Evolutionary conservation across 2,113 vertebrate species (phyloP).

Genomic region (Halichoeres trimaculatus): DNA sequence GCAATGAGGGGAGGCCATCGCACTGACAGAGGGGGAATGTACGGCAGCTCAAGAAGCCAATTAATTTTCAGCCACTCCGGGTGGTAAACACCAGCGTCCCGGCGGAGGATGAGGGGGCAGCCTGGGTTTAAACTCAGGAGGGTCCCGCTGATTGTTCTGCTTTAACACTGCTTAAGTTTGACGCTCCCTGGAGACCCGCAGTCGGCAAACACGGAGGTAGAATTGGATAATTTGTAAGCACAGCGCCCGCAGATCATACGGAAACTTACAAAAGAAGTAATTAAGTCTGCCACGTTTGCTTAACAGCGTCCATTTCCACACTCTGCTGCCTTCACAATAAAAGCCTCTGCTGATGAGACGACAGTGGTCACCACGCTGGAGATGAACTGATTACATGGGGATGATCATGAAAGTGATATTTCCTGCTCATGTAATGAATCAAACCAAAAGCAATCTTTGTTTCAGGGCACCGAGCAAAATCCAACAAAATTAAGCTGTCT

Average conservation of each 20-base stretch:
- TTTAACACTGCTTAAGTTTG: constrained; percentile 33
- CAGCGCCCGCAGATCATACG: constrained; percentile 6
- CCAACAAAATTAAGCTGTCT: background rate
- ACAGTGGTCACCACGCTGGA: too few species aligned
- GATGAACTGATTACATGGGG: too few species aligned
- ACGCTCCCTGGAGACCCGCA: constrained; percentile 15
- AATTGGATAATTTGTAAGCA: constrained; percentile 35
- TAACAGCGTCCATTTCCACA: background rate
- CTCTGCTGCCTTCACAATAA: too few species aligned
- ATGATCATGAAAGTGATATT: too few species aligned
- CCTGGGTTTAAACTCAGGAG: constrained; percentile 20
- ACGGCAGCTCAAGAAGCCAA: constrained; percentile 69
- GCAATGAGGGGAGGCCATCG: constrained; percentile 66
- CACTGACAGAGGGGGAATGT: constrained; percentile 50
- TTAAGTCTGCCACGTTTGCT: constrained; percentile 20
- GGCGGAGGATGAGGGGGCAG: constrained; percentile 41
- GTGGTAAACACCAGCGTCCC: constrained; percentile 69
- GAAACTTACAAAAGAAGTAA: constrained; percentile 1
- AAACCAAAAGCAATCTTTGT: background rate
- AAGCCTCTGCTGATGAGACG: too few species aligned
- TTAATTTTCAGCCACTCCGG: constrained; percentile 72
- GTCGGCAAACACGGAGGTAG: constrained; percentile 2
- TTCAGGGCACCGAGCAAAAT: background rate
- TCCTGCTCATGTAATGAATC: background rate
- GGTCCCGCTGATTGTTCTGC: constrained; percentile 32